phyloP scores from a whole-genome alignment of 2,113 vertebrate genomes.

The Dinomys branickii region DNA sequence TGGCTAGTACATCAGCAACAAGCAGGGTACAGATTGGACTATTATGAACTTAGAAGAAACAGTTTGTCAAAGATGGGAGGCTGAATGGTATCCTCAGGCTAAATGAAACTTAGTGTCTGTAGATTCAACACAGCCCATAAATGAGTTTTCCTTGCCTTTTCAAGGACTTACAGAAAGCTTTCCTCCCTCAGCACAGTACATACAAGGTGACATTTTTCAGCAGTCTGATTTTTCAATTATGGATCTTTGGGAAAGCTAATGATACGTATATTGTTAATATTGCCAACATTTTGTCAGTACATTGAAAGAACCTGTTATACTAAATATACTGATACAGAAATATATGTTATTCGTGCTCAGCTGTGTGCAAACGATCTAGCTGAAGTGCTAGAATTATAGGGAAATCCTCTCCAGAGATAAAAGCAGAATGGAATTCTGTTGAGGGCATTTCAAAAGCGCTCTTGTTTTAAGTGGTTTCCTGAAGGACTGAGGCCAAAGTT shows the following conservation, averaged over 20 bases:
- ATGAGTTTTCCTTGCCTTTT: conserved; percentile 56
- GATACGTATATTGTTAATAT: conserved; percentile 68
- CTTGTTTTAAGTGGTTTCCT: conserved; percentile 72
- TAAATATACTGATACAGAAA: conserved; percentile 76
- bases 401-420: conserved; percentile 71
- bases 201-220: conserved; percentile 64
- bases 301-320: conserved; percentile 70
- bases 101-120: neutral
- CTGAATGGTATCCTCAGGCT: neutral
- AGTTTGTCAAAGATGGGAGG: conserved; percentile 42
- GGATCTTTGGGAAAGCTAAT: conserved; percentile 67
- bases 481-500: conserved; percentile 62
- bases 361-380: conserved; percentile 72
- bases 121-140: neutral
- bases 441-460: conserved; percentile 58
- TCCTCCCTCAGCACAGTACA: conserved; percentile 54
- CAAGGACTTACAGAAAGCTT: conserved; percentile 56
- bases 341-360: conserved; percentile 74
- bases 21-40: neutral
- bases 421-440: conserved; percentile 59
- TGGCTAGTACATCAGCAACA: neutral
- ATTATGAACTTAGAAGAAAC: neutral
- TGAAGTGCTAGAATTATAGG: conserved; percentile 68
- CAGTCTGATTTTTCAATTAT: conserved; percentile 74
- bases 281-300: conserved; percentile 72